Evolutionary conservation across 2,797 vertebrate genomes (phyloP).

Genomic region (Lindbergichthys nudifrons): DNA sequence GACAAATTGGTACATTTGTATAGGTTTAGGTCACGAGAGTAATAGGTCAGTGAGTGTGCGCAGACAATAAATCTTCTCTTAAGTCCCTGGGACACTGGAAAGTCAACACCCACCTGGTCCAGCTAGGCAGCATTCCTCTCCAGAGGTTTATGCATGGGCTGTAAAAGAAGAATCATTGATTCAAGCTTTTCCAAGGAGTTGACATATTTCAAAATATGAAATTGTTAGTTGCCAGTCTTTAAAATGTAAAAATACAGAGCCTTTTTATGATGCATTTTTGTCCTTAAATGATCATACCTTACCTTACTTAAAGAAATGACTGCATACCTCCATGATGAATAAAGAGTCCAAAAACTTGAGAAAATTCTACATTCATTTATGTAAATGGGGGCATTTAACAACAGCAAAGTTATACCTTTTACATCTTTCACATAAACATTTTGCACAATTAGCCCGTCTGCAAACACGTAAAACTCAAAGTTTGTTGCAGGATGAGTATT

Average conservation of each 20-base stretch:
- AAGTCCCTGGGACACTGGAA: constrained; percentile 49
- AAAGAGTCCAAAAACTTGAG: no score
- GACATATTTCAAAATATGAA: constrained; percentile 26
- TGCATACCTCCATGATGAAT: no score
- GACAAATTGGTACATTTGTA: constrained; percentile 57
- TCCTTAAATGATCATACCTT: background rate
- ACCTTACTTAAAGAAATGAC: no score
- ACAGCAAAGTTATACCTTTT: no score
- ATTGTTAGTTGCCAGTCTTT: background rate
- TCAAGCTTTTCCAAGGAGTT: constrained; percentile 27
- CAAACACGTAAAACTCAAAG: no score
- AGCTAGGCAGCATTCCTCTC: constrained; percentile 54
- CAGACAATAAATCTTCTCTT: constrained; percentile 56
- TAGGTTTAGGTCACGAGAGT: constrained; percentile 68
- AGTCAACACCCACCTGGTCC: constrained; percentile 60
- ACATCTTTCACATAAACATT: no score
- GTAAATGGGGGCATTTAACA: no score
- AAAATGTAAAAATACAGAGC: background rate
- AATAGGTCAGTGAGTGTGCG: constrained; percentile 63
- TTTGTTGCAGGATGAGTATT: no score
- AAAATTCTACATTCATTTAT: no score
- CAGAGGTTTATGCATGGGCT: constrained; percentile 42
- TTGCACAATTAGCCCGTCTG: no score
- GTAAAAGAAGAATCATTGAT: constrained; percentile 35
- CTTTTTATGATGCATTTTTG: background rate